A percentile compares a stretch with the other conserved stretches of the same genome.
Conservation (phyloP, 2,113 vertebrate genomes). For the Carlito syrichta region DNA sequence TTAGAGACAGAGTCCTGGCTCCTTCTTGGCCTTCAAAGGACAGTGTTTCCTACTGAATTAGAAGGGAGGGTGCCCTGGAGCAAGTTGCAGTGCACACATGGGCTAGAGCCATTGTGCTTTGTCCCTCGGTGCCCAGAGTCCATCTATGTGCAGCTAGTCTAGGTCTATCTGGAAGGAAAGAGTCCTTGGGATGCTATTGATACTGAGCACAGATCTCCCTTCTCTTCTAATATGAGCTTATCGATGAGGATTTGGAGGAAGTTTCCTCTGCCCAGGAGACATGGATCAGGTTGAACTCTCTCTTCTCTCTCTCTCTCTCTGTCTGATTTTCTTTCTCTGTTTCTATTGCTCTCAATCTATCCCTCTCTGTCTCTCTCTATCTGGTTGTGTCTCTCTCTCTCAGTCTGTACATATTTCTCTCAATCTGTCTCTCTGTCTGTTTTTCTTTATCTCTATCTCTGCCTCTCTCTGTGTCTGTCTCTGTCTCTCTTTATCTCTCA, state of each 20-base stretch:
- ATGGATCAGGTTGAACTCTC: neutral
- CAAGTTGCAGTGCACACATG: neutral
- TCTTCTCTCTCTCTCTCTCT: too few species aligned
- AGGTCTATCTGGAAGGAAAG: neutral
- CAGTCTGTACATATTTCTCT: too few species aligned
- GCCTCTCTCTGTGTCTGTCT: too few species aligned
- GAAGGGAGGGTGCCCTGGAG: neutral
- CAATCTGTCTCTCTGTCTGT: too few species aligned
- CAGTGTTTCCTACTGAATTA: accelerated
- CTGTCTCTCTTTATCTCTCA: too few species aligned
- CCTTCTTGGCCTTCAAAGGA: too few species aligned
- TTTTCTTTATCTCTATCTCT: too few species aligned
- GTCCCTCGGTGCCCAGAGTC: neutral
- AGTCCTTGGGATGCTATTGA: accelerated
- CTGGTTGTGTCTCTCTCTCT: too few species aligned
- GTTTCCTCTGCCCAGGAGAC: neutral
- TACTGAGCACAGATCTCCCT: neutral
- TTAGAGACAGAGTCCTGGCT: neutral
- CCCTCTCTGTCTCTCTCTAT: too few species aligned
- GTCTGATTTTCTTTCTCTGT: too few species aligned
- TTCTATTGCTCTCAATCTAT: too few species aligned
- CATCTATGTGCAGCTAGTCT: too few species aligned
- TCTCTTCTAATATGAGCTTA: neutral
- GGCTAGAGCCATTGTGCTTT: neutral
- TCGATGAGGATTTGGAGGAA: neutral